Evolutionary conservation across 2,888 invertebrate genomes (phyloP), one percentile per base, ranked within the genome.

Genomic region (Metellina segmentata): DNA sequence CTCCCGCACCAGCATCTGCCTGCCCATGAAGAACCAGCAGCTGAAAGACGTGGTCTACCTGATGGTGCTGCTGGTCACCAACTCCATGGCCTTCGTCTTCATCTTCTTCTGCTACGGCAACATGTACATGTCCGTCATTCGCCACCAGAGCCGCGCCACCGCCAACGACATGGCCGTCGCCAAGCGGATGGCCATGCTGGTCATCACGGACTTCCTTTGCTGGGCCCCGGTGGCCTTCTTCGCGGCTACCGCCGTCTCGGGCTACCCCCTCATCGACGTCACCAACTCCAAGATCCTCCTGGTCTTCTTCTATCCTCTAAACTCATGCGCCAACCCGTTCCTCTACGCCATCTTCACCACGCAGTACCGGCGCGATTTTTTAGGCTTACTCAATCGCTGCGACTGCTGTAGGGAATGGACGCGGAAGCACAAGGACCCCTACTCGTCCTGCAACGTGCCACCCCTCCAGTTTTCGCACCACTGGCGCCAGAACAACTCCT

Each of bases 241-340:
- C 94, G 97, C 97, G 13, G 95, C 98, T 6, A 98, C 98, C 0
- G 98, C 98, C 0, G 95, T 98, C 71, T 97, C 97, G 0, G 98
- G 98, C 0, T 96, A 96, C 93, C 98, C 98, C 0, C 95, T 98
- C 93, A 98, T 98, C 72, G 97, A 97, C 94, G 97, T 98, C 0
- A 95, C 96, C 53, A 95, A 95, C 92, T 95, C 96, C 7, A 96
- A 96, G 94, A 95, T 98, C 82, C 95, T 98, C 13, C 95, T 98
- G 92, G 98, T 98, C 9, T 98, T 98, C 95, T 98, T 98, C 94
- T 98, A 98, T 94, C 98, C 98, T 0, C 95, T 98, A 92, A 98
- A 98, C 95, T 97, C 98, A 0, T 98, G 98, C 94, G 98, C 98
- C 71, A 98, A 98, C 95, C 98, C 98, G 0, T 98, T 98, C 95